phyloP scores from a whole-genome alignment of 2,797 vertebrate genomes.

The Anisognathus igniventris region DNA sequence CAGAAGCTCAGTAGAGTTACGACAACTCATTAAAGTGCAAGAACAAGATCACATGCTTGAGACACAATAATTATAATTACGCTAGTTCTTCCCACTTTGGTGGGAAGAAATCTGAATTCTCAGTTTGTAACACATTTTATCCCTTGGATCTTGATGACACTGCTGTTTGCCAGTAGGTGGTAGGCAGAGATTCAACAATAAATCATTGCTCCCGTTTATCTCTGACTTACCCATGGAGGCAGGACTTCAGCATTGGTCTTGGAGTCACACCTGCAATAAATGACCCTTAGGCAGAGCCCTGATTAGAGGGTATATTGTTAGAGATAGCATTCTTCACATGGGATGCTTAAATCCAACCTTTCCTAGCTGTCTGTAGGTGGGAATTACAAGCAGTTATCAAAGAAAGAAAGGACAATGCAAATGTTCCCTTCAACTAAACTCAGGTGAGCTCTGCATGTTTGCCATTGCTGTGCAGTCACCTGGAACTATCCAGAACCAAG shows the following conservation, averaged over 20 bases:
- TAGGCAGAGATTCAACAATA: neutral
- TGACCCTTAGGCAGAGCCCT: neutral
- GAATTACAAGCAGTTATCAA: neutral
- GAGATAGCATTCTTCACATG: neutral
- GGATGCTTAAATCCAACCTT: neutral
- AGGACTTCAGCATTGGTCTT: neutral
- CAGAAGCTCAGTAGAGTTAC: neutral
- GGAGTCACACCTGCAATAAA: neutral
- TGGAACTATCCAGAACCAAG: neutral
- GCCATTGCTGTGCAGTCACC: neutral
- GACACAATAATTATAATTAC: neutral
- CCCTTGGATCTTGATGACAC: neutral
- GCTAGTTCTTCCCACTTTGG: neutral
- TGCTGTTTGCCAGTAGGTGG: neutral
- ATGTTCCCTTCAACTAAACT: neutral
- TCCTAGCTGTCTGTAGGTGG: neutral
- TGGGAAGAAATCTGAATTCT: neutral
- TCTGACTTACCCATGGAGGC: neutral
- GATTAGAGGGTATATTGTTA: neutral
- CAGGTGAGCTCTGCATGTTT: neutral
- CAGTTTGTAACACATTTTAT: neutral
- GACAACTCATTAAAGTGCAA: neutral
- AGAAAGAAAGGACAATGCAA: neutral
- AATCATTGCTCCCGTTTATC: neutral
- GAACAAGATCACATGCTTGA: neutral